Evolutionary conservation across 2,113 vertebrate genomes (phyloP).

Genomic region (Lontra canadensis): DNA sequence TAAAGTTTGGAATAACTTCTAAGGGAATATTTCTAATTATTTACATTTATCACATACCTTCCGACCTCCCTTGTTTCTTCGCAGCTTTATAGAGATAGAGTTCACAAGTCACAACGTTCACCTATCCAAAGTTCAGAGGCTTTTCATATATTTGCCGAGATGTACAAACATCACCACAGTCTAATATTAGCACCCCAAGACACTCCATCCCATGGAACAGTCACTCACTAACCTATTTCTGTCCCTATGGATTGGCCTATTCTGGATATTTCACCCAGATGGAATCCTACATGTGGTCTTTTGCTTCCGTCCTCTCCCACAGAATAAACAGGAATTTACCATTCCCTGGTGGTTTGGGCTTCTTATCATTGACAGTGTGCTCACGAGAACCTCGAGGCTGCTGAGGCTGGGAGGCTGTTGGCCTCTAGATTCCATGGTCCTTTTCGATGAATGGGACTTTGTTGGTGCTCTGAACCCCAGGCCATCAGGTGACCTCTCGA

Average conservation of each 20-base stretch:
- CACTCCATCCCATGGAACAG: not conserved
- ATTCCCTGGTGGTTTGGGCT: not conserved
- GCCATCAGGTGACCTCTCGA: not conserved
- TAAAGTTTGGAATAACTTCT: not conserved
- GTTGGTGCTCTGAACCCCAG: not conserved
- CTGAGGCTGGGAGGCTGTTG: not conserved
- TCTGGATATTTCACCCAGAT: not conserved
- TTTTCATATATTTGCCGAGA: not conserved
- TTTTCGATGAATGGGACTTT: accelerated
- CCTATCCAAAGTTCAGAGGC: not conserved
- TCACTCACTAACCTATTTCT: not conserved
- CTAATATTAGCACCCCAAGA: not conserved
- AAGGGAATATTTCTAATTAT: not conserved
- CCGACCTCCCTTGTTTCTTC: not conserved
- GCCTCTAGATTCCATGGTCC: not conserved
- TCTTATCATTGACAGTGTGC: not conserved
- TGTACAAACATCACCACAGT: not conserved
- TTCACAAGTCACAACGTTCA: not conserved
- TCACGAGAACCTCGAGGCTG: not conserved
- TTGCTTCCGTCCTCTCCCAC: not conserved
- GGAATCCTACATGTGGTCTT: not conserved
- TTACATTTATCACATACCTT: not conserved
- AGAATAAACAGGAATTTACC: not conserved
- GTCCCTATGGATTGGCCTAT: not conserved
- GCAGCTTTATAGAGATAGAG: not conserved